phyloP scores from a whole-genome alignment of 2,888 invertebrate genomes.

The Linnaemya tessellans region DNA sequence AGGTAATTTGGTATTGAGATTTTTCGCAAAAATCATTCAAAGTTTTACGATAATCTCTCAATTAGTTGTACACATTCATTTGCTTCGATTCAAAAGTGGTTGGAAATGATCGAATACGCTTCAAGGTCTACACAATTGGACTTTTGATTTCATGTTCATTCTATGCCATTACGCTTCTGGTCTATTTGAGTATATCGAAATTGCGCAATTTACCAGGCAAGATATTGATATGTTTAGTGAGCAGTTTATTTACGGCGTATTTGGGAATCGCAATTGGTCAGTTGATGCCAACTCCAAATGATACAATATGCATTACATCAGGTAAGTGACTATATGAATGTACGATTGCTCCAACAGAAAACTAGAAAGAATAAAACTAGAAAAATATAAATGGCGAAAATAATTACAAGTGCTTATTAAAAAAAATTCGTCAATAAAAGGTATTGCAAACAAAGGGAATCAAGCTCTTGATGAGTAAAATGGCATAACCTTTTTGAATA shows the following conservation, averaged over 20 bases:
- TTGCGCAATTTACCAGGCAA: constrained; percentile 89
- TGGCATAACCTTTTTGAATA: too few species aligned
- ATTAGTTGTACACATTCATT: constrained; percentile 80
- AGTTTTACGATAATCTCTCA: constrained; percentile 67
- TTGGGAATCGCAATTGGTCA: constrained; percentile 86
- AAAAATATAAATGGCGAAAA: too few species aligned
- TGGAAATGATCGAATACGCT: constrained; percentile 79
- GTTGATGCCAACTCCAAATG: constrained; percentile 83
- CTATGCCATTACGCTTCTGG: constrained; percentile 86
- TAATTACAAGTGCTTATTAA: too few species aligned
- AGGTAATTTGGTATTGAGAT: constrained; percentile 75
- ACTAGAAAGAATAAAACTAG: too few species aligned
- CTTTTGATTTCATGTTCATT: constrained; percentile 87
- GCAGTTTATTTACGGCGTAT: constrained; percentile 87
- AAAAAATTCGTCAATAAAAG: too few species aligned
- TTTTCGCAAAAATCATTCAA: constrained; percentile 1
- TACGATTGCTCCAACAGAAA: too few species aligned
- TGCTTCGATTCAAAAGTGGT: constrained; percentile 81
- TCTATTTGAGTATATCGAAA: constrained; percentile 87
- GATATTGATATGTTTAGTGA: constrained; percentile 88
- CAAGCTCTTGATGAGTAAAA: too few species aligned
- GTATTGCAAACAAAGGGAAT: too few species aligned
- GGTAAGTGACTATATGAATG: constrained; percentile 84
- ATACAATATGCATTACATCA: constrained; percentile 84
- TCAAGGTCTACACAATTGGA: constrained; percentile 81